Conservation (phyloP, 2,888 invertebrate genomes). For the Amphimallon solstitiale region DNA sequence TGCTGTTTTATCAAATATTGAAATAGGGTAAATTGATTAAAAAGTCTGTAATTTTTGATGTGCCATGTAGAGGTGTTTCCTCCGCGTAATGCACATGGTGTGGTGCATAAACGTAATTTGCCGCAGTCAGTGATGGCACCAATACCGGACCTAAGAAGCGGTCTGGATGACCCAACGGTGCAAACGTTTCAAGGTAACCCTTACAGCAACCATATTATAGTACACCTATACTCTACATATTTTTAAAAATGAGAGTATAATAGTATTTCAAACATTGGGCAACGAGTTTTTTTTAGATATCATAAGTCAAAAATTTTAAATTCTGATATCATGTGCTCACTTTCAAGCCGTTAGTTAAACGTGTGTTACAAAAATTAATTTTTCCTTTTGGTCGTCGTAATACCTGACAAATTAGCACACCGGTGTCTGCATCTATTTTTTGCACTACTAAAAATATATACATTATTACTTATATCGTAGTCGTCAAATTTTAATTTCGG, state of each 20-base stretch:
- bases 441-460: no score
- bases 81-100: constrained; percentile 84
- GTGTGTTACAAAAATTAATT: no score
- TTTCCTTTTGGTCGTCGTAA: no score
- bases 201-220: constrained; percentile 9
- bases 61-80: constrained; percentile 66
- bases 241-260: not conserved
- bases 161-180: constrained; percentile 66
- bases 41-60: constrained; percentile 25
- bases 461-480: no score
- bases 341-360: no score
- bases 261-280: constrained; percentile 4
- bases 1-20: not conserved
- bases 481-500: no score
- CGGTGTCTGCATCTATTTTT: no score
- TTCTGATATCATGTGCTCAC: no score
- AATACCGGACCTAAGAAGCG: constrained; percentile 88
- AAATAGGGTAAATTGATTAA: not conserved
- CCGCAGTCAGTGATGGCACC: constrained; percentile 84
- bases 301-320: no score
- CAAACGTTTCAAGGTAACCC: constrained; percentile 65
- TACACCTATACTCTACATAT: not conserved
- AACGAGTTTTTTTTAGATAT: not conserved
- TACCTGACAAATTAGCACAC: no score
- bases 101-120: constrained; percentile 85